Conservation (phyloP, 2,797 vertebrate species). For the Geotrypetes seraphini region DNA sequence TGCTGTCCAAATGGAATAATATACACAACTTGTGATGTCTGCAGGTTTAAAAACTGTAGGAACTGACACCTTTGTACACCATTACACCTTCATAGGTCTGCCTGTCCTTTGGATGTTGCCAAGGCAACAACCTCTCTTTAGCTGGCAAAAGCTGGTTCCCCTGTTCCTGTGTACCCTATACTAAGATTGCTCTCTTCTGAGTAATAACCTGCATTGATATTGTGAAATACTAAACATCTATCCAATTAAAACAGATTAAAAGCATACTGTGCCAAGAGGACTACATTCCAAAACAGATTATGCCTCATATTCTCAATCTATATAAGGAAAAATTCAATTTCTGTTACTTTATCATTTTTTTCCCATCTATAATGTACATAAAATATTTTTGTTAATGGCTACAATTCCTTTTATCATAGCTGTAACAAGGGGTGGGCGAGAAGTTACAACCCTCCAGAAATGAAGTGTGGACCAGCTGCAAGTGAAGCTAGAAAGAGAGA, state of each 20-base stretch:
- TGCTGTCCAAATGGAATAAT: no score
- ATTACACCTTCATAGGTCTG: slow-evolving; percentile 51
- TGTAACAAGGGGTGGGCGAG: no score
- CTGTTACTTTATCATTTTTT: no score
- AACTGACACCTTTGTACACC: slow-evolving; percentile 40
- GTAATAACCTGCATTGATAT: no score
- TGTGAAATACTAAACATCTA: no score
- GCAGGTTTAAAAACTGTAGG: slow-evolving; percentile 38
- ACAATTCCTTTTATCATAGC: no score
- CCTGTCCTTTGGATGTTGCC: slow-evolving; percentile 58
- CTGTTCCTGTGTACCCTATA: slow-evolving; percentile 30
- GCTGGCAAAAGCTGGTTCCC: slow-evolving; percentile 42
- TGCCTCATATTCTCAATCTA: slow-evolving; percentile 12
- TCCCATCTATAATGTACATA: no score
- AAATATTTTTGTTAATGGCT: no score
- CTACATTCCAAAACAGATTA: not conserved
- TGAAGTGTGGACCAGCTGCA: no score
- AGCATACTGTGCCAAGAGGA: fast-evolving
- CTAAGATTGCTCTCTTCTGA: slow-evolving; percentile 28
- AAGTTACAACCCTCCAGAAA: no score
- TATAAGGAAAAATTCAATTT: no score
- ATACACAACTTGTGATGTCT: slow-evolving; percentile 10
- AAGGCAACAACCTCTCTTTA: slow-evolving; percentile 62
- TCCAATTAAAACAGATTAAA: not conserved
- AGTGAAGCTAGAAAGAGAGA: no score